Evolutionary conservation across 2,797 vertebrate species (phyloP).

Genomic region (Thaleichthys pacificus): DNA sequence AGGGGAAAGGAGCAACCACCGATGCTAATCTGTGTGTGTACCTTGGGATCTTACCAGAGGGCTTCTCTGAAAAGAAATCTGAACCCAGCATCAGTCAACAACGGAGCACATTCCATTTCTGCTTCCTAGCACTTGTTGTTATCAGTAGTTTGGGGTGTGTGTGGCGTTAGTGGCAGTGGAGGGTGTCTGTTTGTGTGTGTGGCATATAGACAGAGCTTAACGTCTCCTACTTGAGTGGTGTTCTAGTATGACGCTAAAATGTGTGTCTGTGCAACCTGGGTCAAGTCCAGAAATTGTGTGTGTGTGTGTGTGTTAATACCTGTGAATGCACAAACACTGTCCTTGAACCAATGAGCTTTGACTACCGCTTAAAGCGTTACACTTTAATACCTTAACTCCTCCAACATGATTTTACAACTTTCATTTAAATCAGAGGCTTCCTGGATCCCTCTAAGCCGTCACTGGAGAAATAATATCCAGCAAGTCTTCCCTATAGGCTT

Average conservation of each 20-base stretch:
- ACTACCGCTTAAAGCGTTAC: not conserved
- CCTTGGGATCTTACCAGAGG: not conserved
- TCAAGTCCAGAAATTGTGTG: not conserved
- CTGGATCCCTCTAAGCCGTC: too few relatives aligned
- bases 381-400: too few relatives aligned
- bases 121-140: not conserved
- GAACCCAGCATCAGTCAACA: not conserved
- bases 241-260: not conserved
- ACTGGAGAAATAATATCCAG: too few relatives aligned
- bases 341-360: not conserved
- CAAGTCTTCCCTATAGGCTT: too few relatives aligned
- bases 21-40: slow-evolving; percentile 52
- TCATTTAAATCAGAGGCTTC: too few relatives aligned
- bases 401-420: too few relatives aligned
- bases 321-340: not conserved
- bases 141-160: not conserved
- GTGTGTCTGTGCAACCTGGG: slow-evolving; percentile 2
- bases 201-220: not conserved
- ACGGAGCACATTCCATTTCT: not conserved
- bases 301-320: not conserved
- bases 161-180: not conserved
- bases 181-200: not conserved
- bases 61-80: not conserved
- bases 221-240: not conserved
- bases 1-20: slow-evolving; percentile 33